Evolutionary conservation across 2,888 invertebrate species (phyloP), one percentile per base, ranked within the genome.

Genomic region (Ethmia dodecea): DNA sequence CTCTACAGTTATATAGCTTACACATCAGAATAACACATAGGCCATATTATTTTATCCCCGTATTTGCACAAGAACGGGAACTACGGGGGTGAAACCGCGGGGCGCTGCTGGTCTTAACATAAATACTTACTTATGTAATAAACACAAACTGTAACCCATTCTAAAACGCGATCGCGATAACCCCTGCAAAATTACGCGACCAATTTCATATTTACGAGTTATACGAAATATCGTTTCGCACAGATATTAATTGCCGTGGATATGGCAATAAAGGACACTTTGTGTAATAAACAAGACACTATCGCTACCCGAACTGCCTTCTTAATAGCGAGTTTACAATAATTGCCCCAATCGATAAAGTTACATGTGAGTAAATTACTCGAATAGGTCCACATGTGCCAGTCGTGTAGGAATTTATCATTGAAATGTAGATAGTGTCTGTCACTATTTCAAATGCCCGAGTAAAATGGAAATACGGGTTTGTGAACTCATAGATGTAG

Each of bases 171-270:
- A 76, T 73, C 72, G 68, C 69, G 67, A 73, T 72, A 67, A 76
- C 75, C 75, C 76, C 72, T 65, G 74, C 60, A 57, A 62, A 73
- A 75, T 71, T 65, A 66, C 64, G 61, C 61, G 60, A 55, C 69
- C 71, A 67, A 71, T 73, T 66, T 62, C 53, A 63, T 68, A 40
- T 71, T 67, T 73, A 72, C 60, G 55, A 55, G 48, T n/a, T 43
- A 50, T 60, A 60, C 71, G 64, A 76, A 73, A 73, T 76, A 75
- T 73, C 63, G 68, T 54, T 69, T 61, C 64, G 67, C 63, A 59
- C 58, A 68, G 67, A 71, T 66, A 73, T 75, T 73, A 70, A 74
- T 70, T 53, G 48, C 43, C 52, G 12, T 25, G 58, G 55, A 60
- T 63, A 62, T 56, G 54, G 57, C 67, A 52, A 65, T 71, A 71